Base-by-base conservation (phyloP, 2,797 vertebrate species). In the Enteromius viviparus region DNA sequence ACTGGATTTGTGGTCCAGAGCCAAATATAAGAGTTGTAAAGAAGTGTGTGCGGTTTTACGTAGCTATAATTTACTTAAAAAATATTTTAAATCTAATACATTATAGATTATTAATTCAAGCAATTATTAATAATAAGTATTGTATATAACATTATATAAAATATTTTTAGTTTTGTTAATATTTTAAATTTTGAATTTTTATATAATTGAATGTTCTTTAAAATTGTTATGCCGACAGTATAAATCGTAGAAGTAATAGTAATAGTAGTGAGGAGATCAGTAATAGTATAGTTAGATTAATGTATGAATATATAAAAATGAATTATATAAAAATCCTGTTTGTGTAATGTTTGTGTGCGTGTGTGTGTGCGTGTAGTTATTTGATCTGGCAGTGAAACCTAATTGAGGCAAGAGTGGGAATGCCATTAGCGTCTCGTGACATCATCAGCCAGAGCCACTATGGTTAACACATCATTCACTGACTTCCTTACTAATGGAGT, bases 391-490 rank as follows among this genome's bases (percentile, higher is more conserved):
- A 55, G 65, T 71, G 47, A n/a, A 92, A 91, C 91, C 90, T 84
- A 82, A 90, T 89, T 86, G 62, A 65, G 17, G 29, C 68, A 81
- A 89, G 92, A 92, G 92, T 93, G 93, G 92, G 90, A 94, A 94
- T 93, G 92, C 90, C 91, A 92, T 93, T 93, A 93, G 91, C 92
- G 93, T 79, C 91, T 92, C 91, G 90, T 95, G 94, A 94, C 92
- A 89, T 95, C 93, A 95, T 93, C 91, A 91, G 86, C 84, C 90
- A 90, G 91, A 89, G 90, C 90, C 89, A 90, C 92, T 92, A 93
- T 91, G 93, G 91, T 94, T 95, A 93, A 91, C 94, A 95, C 93
- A 95, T 95, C 93, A 94, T 95, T 94, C 93, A 92, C 88, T 85
- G 86, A 94, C 93, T 95, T 94, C 93, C 93, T 92, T 90, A 91